phyloP scores from a whole-genome alignment of 2,797 vertebrate genomes.

The Anomalospiza imberbis region DNA sequence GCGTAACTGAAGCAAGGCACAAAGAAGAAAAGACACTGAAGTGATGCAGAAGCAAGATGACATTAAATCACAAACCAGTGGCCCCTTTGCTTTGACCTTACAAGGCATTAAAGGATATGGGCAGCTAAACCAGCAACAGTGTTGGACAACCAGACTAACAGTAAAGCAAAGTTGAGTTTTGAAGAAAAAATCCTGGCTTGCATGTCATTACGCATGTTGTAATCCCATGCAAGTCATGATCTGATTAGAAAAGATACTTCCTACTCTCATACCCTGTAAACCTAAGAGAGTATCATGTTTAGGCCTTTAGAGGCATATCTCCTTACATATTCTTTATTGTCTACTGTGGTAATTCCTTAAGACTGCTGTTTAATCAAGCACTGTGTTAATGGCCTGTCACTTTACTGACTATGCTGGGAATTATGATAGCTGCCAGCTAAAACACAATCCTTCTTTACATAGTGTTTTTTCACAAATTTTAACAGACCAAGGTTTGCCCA shows the following conservation, averaged over 20 bases:
- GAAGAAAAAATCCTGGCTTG: background rate
- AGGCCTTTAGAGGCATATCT: background rate
- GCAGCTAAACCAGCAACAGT: background rate
- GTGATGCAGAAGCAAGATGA: background rate
- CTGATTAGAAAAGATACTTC: background rate
- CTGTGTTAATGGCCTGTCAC: background rate
- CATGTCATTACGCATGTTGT: background rate
- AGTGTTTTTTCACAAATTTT: background rate
- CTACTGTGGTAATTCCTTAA: background rate
- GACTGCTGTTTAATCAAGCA: background rate
- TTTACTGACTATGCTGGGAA: background rate
- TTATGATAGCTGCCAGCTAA: background rate
- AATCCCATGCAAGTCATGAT: background rate
- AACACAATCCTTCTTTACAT: background rate
- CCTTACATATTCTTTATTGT: background rate
- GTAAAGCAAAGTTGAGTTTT: background rate
- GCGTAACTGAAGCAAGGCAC: conserved; percentile 35
- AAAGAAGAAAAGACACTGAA: background rate
- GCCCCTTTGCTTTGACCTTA: conserved; percentile 13
- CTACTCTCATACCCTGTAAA: background rate
- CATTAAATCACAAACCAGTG: background rate
- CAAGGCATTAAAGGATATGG: background rate
- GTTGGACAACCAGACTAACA: background rate
- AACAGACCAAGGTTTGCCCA: background rate
- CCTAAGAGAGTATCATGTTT: background rate